Percentiles rank a stretch among this genome's conserved stretches.
These are phyloP conservation scores for Neotragus moschatus DNA, from an alignment of 2,113 vertebrate species.

Conservation along the genomic window DNA sequence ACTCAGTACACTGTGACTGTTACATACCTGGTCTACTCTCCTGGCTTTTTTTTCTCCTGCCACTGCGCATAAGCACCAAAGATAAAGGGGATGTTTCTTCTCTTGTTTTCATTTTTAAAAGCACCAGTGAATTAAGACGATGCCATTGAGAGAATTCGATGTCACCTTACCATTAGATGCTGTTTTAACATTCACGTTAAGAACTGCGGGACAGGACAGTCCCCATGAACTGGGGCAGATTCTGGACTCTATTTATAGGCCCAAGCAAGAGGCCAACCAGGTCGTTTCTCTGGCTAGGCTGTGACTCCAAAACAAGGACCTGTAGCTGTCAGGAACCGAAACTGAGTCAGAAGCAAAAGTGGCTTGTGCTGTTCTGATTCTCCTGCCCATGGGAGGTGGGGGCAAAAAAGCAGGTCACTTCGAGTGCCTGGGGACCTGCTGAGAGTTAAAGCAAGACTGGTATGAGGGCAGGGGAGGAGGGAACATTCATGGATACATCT, in stretches of 20 bases:
- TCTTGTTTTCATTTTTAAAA: not conserved
- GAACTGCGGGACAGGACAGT: not conserved
- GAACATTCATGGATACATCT: not conserved
- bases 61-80: rapidly evolving
- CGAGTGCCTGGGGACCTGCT: not conserved
- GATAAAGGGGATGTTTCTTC: not conserved
- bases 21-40: not conserved
- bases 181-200: not conserved
- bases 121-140: not conserved
- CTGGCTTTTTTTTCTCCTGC: too few relatives aligned
- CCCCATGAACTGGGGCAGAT: not conserved
- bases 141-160: not conserved
- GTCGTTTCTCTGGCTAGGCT: not conserved
- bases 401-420: conserved; percentile 3
- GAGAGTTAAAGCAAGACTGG: not conserved
- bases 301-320: not conserved
- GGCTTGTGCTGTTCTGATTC: not conserved
- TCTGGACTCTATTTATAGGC: conserved; percentile 8
- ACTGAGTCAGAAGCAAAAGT: conserved; percentile 50
- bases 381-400: not conserved
- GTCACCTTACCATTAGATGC: not conserved
- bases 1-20: not conserved
- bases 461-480: rapidly evolving
- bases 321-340: conserved; percentile 47
- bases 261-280: not conserved